A percentile compares a stretch with the other conserved stretches of the same genome.
These are phyloP conservation scores for Agrotis segetum DNA, from an alignment of 2,888 invertebrate species.

Conservation along the genomic window DNA sequence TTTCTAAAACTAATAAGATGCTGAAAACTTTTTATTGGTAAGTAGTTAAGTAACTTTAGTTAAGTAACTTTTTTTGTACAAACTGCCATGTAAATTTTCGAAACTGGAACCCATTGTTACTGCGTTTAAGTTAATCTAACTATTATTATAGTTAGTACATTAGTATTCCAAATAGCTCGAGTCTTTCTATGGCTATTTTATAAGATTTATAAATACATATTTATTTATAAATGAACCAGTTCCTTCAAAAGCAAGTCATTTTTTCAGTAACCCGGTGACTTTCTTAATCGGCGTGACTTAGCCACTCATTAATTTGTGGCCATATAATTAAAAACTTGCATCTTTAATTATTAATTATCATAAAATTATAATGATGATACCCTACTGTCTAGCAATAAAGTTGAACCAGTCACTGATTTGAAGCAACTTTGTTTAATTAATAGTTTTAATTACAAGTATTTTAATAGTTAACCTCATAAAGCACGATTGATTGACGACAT, in stretches of 20 bases:
- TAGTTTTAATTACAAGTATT: slow-evolving; percentile 13
- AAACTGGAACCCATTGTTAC: no score
- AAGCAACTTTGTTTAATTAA: slow-evolving; percentile 27
- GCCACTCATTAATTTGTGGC: slow-evolving; percentile 18
- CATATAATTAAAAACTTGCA: slow-evolving; percentile 39
- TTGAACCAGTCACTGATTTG: slow-evolving; percentile 21
- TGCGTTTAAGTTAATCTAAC: no score
- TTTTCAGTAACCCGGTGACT: not conserved
- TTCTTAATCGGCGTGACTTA: slow-evolving; percentile 14
- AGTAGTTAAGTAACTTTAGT: slow-evolving; percentile 2
- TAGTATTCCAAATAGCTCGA: not conserved
- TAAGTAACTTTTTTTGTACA: no score
- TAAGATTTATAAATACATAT: not conserved
- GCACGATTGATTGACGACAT: not conserved
- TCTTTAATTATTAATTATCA: slow-evolving; percentile 36
- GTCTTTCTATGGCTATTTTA: not conserved
- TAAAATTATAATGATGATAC: slow-evolving; percentile 34
- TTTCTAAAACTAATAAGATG: not conserved
- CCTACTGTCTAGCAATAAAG: slow-evolving; percentile 35
- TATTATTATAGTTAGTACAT: no score
- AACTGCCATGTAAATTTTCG: no score
- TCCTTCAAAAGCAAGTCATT: not conserved
- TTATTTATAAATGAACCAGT: not conserved
- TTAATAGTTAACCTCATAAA: slow-evolving; percentile 3
- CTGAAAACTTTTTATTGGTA: not conserved